Evolutionary conservation across 2,888 invertebrate genomes (phyloP), one percentile per base, ranked within the genome.

Genomic region (Apodemia duryi): DNA sequence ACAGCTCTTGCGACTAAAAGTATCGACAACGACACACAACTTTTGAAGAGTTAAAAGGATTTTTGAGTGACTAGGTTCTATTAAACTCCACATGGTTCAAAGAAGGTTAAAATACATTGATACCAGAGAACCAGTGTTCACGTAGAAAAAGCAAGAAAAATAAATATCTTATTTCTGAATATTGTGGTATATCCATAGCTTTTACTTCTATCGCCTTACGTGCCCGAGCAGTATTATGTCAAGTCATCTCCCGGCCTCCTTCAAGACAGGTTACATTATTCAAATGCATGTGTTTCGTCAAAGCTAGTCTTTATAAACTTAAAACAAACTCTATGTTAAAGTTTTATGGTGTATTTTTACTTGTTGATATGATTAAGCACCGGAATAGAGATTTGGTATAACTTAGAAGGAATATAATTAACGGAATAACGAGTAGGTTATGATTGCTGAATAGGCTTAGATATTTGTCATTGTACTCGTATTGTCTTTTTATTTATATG

Each of bases 221-320:
- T 80, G 80, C 73, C 74, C 72, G 73, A 79, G 73, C 80, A 79
- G 79, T 81, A 87, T 88, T 87, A 86, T 86, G 89, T 83, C 83
- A 82, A 86, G 89, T 91, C 90, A 91, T 88, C 88, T 85, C 80
- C 76, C 75, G 77, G 81, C 80, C 82, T 81, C 78, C 76, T 77
- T 77, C 79, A 76, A 84, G 83, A 84, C 88, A 84, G 83, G 85
- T 88, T 85, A 85, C 85, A 88, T 89, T 88, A 90, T 91, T 90
- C 88, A 90, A 88, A 88, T 84, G 81, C 82, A 83, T 81, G 80
- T 79, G 74, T 82, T 81, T 82, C 73, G 73, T 77, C 78, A 74
- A 75, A 60, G 29, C 64, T 52, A 57, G 29, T 10, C 11, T 29
- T 51, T 11, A 28, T 6, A 41, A 41, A 10, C 49, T 41, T 10